Base-by-base conservation (phyloP, 2,113 vertebrate genomes). In the Thamnophis sirtalis region DNA sequence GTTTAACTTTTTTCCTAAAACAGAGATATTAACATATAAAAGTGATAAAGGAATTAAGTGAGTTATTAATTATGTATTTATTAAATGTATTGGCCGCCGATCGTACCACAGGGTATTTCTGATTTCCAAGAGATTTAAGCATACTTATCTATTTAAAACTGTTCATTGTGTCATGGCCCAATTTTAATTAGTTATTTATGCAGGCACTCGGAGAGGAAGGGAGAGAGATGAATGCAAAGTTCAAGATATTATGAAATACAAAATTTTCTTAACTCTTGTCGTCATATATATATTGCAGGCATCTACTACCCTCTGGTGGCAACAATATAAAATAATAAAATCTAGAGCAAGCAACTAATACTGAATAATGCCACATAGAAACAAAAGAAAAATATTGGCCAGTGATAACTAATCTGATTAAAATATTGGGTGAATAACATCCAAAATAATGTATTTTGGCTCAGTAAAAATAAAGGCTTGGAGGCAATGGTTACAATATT, bases 271-370 rank as follows among this genome's bases (percentile, higher is more conserved):
- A 92, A 60, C 1, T 5, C 90, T 43, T 85, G 10, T 86, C 93
- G 60, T 89, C 28, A 68, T 10, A 15, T 3, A 13, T 33, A 26
- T 89, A 60, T 58, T 89, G 51, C 1, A 94, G 86, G 60, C 19
- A 24, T 2, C 93, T 0, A 94, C 95, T 96, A 93, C 5, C 96
- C 94, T 93, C 96, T 97, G 94, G 95, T 96, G 96, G 96, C 84
- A 94, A 91, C 22, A 87, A 86, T 58, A 4, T 85, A 85, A 91
- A 89, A 0, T 9, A 84, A 0, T 10, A 7, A 0, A 0, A 49
- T 73, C 4, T 19, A 50, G 49, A 89, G 84, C 10, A 33, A 56
- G 63, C 26, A 92, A 43, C 49, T 86, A 51, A 50, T 84, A n/a
- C 0, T 33, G 15, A 94, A 60, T 10, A 89, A 85, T 17, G 5